phyloP scores from a whole-genome alignment of 2,113 vertebrate genomes.

The Nematolebias whitei region DNA sequence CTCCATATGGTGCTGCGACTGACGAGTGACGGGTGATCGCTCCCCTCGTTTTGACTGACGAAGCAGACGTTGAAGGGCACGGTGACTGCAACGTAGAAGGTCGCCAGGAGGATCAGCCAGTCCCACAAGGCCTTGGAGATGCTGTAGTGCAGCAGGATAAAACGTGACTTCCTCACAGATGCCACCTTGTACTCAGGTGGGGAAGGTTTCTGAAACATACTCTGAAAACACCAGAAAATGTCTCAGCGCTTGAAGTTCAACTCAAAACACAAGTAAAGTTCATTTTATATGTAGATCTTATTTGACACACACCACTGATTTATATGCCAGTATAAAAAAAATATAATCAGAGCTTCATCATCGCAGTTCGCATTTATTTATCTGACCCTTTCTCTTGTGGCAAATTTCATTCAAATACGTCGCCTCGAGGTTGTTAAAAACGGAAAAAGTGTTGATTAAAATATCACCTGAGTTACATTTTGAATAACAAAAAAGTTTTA shows the following conservation, averaged over 20 bases:
- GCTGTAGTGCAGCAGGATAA: constrained; percentile 97
- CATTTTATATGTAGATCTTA: not conserved
- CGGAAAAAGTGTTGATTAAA: not conserved
- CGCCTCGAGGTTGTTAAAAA: not conserved
- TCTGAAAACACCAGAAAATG: constrained; percentile 74
- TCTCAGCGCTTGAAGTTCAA: not conserved
- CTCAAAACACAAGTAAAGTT: not conserved
- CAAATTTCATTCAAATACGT: not conserved
- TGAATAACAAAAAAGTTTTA: not conserved
- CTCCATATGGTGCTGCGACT: constrained; percentile 89
- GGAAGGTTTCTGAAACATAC: constrained; percentile 89
- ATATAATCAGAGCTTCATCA: not conserved
- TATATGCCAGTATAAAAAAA: not conserved
- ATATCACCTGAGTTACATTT: not conserved
- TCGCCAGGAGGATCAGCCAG: constrained; percentile 94
- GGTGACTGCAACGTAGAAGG: constrained; percentile 93
- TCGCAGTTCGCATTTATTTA: not conserved
- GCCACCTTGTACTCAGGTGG: constrained; percentile 96
- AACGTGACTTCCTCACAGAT: constrained; percentile 90
- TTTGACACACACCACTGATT: not conserved
- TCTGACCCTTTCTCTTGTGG: not conserved
- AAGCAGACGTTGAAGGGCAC: constrained; percentile 98
- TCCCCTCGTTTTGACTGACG: constrained; percentile 80
- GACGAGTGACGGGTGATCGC: constrained; percentile 77
- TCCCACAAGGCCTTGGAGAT: constrained; percentile 96